These are phyloP conservation scores for Phoeniculus purpureus DNA, from an alignment of 2,797 vertebrate genomes.

Conservation along the genomic window DNA sequence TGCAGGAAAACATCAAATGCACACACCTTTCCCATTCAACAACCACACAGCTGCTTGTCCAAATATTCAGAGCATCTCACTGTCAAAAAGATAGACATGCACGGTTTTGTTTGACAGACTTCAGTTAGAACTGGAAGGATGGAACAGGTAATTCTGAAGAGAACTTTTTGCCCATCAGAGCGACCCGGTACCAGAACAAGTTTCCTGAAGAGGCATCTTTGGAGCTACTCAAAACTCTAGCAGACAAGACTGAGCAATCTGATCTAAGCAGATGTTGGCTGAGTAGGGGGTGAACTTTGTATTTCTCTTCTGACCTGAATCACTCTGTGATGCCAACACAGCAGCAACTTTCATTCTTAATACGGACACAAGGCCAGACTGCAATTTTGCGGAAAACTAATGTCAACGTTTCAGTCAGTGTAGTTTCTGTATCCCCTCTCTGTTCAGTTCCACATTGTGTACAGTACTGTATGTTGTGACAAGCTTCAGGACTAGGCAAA, in stretches of 20 bases:
- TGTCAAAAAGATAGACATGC: neutral
- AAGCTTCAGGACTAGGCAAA: neutral
- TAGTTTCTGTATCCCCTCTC: neutral
- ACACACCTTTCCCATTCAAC: neutral
- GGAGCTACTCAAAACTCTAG: neutral
- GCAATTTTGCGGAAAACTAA: neutral
- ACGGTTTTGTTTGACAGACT: neutral
- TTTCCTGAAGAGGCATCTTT: neutral
- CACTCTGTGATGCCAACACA: neutral
- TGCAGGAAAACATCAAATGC: neutral
- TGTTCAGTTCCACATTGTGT: neutral
- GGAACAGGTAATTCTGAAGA: neutral
- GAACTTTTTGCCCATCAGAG: neutral
- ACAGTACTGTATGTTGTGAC: neutral
- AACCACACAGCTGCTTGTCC: neutral
- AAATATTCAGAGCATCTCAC: neutral
- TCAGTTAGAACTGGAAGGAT: neutral
- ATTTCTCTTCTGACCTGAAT: too few relatives aligned
- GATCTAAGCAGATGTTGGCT: neutral
- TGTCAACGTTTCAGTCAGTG: neutral
- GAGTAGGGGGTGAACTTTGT: neutral
- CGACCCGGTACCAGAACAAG: neutral
- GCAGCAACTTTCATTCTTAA: neutral
- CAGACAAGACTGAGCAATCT: neutral
- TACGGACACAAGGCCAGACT: accelerated